Evolutionary conservation across 2,888 invertebrate genomes (phyloP), one percentile per base, ranked within the genome.

Genomic region (Papilio protenor): DNA sequence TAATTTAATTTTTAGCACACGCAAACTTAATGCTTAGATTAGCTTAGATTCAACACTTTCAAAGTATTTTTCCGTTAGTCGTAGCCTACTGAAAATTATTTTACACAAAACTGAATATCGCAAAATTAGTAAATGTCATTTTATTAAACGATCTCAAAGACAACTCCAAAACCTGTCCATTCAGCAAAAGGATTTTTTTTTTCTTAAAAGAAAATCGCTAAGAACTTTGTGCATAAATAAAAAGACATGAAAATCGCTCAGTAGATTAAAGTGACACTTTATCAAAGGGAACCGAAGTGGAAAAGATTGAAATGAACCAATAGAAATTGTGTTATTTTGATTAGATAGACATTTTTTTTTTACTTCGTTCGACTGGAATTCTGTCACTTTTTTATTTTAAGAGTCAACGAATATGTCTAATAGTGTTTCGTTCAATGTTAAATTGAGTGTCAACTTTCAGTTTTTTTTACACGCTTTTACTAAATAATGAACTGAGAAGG

Each of bases 221-320:
- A 77, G 78, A 74, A 75, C 77, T 77, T 78, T 78, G 78, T 79
- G 75, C 81, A 80, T 81, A 78, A 80, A 75, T 79, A 79, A 77
- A 77, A 66, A 77, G 72, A 72, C 77, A 77, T 79, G 79, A 80
- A 72, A 81, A 80, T 81, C 81, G 79, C 81, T 78, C 79, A 80
- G 79, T 80, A 82, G 81, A 82, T 81, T 80, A 81, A 77, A 79
- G 69, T 81, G 79, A 81, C 78, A 75, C 80, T 77, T 79, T 81
- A 81, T 81, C 80, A 76, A 81, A 75, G 70, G 52, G 73, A 79
- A 81, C 73, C 77, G 79, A 77, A 61, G 81, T 77, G 80, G 81
- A 82, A 82, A 76, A 81, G 79, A 82, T 81, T 81, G 80, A 81
- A 81, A 78, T 80, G 82, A 78, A 79, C 79, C 80, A 64, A 72